Conservation (phyloP, 2,113 vertebrate species). For the Dendropsophus ebraccatus region DNA sequence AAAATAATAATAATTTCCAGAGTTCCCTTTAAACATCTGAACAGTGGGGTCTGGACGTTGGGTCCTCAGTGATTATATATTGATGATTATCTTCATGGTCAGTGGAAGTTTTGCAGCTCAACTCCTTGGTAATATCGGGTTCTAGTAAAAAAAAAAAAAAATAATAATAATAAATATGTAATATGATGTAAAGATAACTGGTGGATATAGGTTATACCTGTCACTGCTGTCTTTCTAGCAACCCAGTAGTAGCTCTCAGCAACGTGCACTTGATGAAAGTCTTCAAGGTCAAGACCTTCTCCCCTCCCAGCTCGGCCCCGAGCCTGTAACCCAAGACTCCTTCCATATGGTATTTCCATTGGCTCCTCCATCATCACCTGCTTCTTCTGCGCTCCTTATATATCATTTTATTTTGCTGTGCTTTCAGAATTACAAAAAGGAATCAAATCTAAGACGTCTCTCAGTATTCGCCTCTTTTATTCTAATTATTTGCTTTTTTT, state of each 20-base stretch:
- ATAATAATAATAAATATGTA: too few relatives aligned
- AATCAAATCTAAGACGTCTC: background rate
- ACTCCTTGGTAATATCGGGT: too few relatives aligned
- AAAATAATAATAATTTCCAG: too few relatives aligned
- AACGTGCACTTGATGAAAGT: background rate
- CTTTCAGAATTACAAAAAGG: background rate
- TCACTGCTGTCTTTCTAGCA: conserved; percentile 66
- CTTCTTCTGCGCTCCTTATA: conserved; percentile 1
- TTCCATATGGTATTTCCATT: conserved; percentile 59
- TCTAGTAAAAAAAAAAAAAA: too few relatives aligned
- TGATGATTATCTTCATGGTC: too few relatives aligned
- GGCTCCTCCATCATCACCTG: conserved; percentile 2
- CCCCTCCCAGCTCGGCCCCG: conserved; percentile 39
- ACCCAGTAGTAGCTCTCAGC: conserved; percentile 37
- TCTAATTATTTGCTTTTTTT: background rate
- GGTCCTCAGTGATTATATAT: too few relatives aligned
- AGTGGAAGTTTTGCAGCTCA: too few relatives aligned
- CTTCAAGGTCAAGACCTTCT: conserved; percentile 55
- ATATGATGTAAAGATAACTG: background rate
- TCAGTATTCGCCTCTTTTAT: background rate
- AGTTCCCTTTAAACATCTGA: too few relatives aligned
- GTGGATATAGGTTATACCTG: background rate
- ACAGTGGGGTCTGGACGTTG: too few relatives aligned
- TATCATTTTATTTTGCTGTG: conserved; percentile 8
- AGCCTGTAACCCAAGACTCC: conserved; percentile 56